Base-by-base conservation (phyloP, 2,797 vertebrate species). In the Catostomus latipinnis region DNA sequence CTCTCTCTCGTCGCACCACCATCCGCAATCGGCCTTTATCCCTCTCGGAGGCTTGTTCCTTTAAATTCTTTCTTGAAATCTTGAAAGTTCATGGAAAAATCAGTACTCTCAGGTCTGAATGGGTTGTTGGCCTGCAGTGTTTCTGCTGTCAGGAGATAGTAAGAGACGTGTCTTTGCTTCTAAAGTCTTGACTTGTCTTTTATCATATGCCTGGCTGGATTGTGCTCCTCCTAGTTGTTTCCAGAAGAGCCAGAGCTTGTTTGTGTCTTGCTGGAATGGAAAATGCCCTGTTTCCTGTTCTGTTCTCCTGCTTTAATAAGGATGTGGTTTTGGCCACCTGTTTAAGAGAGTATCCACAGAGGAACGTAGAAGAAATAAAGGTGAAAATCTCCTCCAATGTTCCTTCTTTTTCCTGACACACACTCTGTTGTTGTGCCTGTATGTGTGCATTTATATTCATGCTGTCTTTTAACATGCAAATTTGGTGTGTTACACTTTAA, bases 161-260 rank as follows among this genome's bases (percentile, higher is more conserved):
- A 11, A 16, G 54, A 18, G 66, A 13, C 11, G 65, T 49, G 46
- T 54, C 43, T 18, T n/a, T 0, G 13, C 56, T 52, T 69, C 54
- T 60, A 61, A 75, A 69, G 54, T 70, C 66, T 66, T 61, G 56
- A 48, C 49, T 71, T 63, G 43, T 49, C 22, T 62, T 53, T 72
- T 75, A 75, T 63, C 70, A 49, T 70, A 74, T 77, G 22, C 72
- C 53, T 53, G 56, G 70, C 72, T 71, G 66, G 43, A 70, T 68
- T 70, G 71, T 69, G 56, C 79, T 81, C 58, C 54, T 61, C 12
- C 67, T 84, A 87, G 85, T 83, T 81, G 81, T 81, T 78, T 72
- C 81, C 82, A 86, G 84, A 75, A 71, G 77, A 87, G 73, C 78
- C 69, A 78, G 71, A 54, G 83, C 80, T 82, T 88, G 82, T 87